These are phyloP conservation scores for Zaprionus davidi DNA, from an alignment of 1,140 invertebrate species.

Conservation along the genomic window DNA sequence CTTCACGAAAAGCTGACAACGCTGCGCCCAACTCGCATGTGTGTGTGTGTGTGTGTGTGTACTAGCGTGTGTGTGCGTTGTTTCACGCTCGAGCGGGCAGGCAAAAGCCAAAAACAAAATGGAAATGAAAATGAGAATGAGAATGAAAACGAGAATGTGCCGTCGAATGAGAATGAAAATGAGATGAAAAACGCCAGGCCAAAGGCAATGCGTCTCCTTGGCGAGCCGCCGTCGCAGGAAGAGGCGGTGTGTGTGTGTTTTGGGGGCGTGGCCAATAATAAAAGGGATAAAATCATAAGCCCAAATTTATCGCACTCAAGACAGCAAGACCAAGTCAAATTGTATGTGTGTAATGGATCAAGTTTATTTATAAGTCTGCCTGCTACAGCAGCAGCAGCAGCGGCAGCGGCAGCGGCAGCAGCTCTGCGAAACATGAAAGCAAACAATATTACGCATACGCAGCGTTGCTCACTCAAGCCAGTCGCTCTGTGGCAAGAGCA, in stretches of 20 bases:
- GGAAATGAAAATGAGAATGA: slow-evolving; percentile 51
- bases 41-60: slow-evolving; percentile 4
- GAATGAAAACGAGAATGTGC: slow-evolving; percentile 58
- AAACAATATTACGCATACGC: slow-evolving; percentile 81
- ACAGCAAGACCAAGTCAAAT: slow-evolving; percentile 57
- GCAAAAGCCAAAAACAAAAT: slow-evolving; percentile 55
- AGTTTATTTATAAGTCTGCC: slow-evolving; percentile 75
- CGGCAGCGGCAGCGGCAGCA: background rate
- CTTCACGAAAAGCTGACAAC: slow-evolving; percentile 55
- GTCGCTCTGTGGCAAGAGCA: background rate
- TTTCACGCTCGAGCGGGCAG: slow-evolving; percentile 69
- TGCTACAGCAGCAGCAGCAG: background rate
- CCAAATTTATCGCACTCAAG: slow-evolving; percentile 78
- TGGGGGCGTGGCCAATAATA: slow-evolving; percentile 48
- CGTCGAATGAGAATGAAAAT: slow-evolving; percentile 44
- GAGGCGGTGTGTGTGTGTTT: too few species aligned
- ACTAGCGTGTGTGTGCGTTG: slow-evolving; percentile 62
- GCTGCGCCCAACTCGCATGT: slow-evolving; percentile 31
- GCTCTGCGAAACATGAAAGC: slow-evolving; percentile 61
- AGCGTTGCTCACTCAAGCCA: slow-evolving; percentile 39
- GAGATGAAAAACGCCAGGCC: slow-evolving; percentile 37
- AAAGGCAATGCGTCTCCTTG: slow-evolving; percentile 2
- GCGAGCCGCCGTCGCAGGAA: background rate
- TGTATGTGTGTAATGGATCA: slow-evolving; percentile 75
- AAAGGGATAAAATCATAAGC: slow-evolving; percentile 81